A percentile compares a stretch with the other conserved stretches of the same genome.
phyloP scores from a whole-genome alignment of 2,888 invertebrate species.

The Steinernema scapterisci region DNA sequence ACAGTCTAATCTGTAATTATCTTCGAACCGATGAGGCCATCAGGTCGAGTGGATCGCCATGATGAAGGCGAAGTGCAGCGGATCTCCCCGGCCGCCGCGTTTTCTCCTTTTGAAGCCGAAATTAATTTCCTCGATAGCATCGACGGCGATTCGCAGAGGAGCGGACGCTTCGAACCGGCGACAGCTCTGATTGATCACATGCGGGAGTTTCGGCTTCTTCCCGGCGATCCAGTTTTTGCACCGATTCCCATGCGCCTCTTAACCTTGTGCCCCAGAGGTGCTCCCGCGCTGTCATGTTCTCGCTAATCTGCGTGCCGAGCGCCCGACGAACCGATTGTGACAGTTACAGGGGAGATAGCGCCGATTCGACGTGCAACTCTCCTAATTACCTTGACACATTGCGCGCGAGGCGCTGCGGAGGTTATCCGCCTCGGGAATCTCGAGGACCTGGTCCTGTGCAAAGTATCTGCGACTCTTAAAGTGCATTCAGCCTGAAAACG shows the following conservation, averaged over 20 bases:
- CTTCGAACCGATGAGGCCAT: not conserved
- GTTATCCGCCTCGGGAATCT: conserved; percentile 23
- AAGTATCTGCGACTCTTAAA: not conserved
- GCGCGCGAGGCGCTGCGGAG: conserved; percentile 11
- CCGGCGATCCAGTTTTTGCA: not conserved
- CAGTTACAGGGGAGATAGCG: conserved; percentile 29
- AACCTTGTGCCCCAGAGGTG: no score
- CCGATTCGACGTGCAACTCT: conserved; percentile 26
- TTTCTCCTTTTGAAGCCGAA: conserved; percentile 14
- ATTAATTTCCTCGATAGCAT: conserved; percentile 30
- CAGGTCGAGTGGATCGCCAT: not conserved
- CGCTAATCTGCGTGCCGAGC: conserved; percentile 15
- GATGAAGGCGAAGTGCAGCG: not conserved
- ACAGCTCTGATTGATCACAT: conserved; percentile 13
- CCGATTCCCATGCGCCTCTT: not conserved
- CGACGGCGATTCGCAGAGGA: conserved; percentile 10
- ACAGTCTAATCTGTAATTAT: conserved; percentile 5
- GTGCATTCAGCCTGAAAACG: not conserved
- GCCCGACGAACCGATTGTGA: conserved; percentile 27
- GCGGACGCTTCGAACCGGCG: not conserved
- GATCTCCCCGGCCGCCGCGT: not conserved
- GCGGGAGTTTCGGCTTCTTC: conserved; percentile 26
- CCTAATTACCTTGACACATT: conserved; percentile 32
- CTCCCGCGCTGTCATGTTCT: not conserved
- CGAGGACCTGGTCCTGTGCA: not conserved